A percentile compares a stretch with the other conserved stretches of the same genome.
These are phyloP conservation scores for Colletes gigas DNA, from an alignment of 1,140 invertebrate genomes.

Conservation along the genomic window DNA sequence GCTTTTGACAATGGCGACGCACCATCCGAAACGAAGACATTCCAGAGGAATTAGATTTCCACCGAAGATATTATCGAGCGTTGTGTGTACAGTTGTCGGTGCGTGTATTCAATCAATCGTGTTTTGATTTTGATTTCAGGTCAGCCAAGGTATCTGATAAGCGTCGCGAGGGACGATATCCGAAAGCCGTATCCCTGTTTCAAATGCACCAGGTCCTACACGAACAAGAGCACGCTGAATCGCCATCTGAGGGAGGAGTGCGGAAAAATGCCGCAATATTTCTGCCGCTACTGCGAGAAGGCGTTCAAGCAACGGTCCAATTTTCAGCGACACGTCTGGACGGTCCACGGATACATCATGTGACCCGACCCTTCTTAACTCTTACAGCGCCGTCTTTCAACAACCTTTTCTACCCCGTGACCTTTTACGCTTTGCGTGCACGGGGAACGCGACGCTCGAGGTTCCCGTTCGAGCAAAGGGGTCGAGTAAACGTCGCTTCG, in stretches of 20 bases:
- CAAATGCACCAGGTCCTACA: constrained; percentile 78
- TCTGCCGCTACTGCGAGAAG: constrained; percentile 80
- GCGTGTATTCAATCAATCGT: not conserved
- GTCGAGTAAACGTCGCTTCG: not conserved
- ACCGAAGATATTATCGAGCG: not conserved
- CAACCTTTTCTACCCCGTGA: too few relatives aligned
- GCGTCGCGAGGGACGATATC: not conserved
- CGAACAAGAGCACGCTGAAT: constrained; percentile 74
- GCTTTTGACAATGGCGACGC: not conserved
- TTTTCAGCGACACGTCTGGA: constrained; percentile 64
- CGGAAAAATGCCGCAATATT: constrained; percentile 81
- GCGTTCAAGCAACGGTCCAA: constrained; percentile 73
- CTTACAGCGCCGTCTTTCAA: not conserved
- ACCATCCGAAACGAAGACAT: not conserved
- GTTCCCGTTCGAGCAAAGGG: not conserved
- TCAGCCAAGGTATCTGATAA: not conserved
- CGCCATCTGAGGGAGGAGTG: constrained; percentile 82
- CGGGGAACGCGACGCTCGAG: too few relatives aligned
- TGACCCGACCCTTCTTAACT: not conserved
- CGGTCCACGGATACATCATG: constrained; percentile 48
- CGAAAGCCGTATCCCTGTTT: constrained; percentile 74
- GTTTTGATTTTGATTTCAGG: constrained; percentile 49
- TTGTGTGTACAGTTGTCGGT: not conserved
- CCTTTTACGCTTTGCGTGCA: too few relatives aligned
- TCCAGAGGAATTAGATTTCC: not conserved